Evolutionary conservation across 2,113 vertebrate genomes (phyloP).

Genomic region (Hyaena hyaena): DNA sequence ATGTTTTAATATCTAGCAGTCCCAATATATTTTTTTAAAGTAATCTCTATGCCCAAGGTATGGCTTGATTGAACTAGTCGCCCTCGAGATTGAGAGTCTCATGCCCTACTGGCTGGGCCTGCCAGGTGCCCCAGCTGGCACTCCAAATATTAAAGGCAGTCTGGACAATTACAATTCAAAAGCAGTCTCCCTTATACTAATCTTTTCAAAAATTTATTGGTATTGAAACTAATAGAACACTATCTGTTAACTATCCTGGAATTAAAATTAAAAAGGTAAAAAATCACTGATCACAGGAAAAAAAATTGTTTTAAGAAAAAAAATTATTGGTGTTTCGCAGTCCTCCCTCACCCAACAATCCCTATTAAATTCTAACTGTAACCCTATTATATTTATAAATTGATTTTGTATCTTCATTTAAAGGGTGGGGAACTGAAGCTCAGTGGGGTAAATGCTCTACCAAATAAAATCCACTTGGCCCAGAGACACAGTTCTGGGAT

Average conservation of each 20-base stretch:
- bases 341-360: not conserved
- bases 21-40: not conserved
- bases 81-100: not conserved
- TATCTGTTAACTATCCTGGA: not conserved
- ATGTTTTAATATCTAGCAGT: not conserved
- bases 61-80: not conserved
- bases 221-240: not conserved
- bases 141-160: not conserved
- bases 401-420: not conserved
- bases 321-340: not conserved
- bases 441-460: not conserved
- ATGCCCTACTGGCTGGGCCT: not conserved
- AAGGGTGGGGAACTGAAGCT: conserved; percentile 18
- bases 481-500: not conserved
- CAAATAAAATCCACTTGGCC: conserved; percentile 15
- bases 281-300: not conserved
- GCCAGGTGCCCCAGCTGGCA: not conserved
- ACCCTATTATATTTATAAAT: conserved; percentile 12
- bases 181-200: not conserved
- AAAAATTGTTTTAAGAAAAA: not conserved
- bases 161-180: conserved; percentile 28
- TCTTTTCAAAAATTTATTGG: conserved; percentile 20
- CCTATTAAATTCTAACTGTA: conserved; percentile 46
- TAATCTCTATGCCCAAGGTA: not conserved
- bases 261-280: not conserved